Conservation (phyloP, 2,797 vertebrate genomes). For the Parauchenoglanis punctatus region DNA sequence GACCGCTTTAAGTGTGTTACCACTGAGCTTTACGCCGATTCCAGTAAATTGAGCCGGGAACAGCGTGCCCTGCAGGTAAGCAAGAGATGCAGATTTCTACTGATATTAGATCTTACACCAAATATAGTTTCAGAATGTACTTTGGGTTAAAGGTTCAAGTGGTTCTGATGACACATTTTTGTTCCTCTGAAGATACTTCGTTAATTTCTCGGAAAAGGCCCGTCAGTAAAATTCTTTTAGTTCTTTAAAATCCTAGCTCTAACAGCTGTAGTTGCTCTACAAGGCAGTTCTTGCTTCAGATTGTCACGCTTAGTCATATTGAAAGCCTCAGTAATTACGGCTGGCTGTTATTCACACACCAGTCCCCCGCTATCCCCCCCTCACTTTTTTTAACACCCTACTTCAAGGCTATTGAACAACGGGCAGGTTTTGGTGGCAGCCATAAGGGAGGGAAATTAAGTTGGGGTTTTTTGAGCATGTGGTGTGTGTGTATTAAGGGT, state of each 20-base stretch:
- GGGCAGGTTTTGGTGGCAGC: constrained; percentile 48
- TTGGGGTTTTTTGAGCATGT: constrained; percentile 28
- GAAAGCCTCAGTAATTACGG: constrained; percentile 58
- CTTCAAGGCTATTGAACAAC: constrained; percentile 55
- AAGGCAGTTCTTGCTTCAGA: constrained; percentile 48
- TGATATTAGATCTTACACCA: not conserved
- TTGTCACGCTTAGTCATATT: constrained; percentile 48
- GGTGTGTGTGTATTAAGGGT: constrained; percentile 42
- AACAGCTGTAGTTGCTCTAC: constrained; percentile 44
- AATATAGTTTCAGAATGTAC: not conserved
- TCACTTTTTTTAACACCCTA: constrained; percentile 35
- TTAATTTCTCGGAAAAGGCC: constrained; percentile 1
- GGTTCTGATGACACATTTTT: not conserved
- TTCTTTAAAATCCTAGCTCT: constrained; percentile 30
- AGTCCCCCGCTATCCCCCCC: constrained; percentile 14
- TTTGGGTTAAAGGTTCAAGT: not conserved
- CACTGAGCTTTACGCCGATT: constrained; percentile 95
- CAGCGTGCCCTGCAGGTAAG: constrained; percentile 98
- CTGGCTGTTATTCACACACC: constrained; percentile 52
- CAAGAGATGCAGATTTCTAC: not conserved
- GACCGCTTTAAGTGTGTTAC: constrained; percentile 98
- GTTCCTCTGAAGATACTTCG: not conserved
- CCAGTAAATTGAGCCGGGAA: constrained; percentile 97
- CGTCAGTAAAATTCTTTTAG: not conserved
- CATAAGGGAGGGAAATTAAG: constrained; percentile 48